Percentiles rank a stretch among this genome's conserved stretches.
Conservation (phyloP, 2,113 vertebrate genomes). For the Ptychochromis oligacanthus region DNA sequence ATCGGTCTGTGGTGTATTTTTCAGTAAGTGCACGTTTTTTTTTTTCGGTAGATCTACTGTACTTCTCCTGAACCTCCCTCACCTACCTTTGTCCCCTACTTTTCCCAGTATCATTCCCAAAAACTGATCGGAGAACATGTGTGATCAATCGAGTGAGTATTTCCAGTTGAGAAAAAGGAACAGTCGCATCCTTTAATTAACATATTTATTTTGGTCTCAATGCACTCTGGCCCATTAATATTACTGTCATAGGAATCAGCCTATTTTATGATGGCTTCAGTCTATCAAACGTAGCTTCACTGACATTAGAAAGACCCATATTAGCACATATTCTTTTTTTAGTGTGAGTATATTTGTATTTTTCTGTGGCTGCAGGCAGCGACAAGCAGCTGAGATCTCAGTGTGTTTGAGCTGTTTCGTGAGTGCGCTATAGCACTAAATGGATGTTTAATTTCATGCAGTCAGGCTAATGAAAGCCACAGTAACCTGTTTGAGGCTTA, state of each 20-base stretch:
- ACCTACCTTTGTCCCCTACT: constrained; percentile 4
- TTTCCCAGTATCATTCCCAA: background rate
- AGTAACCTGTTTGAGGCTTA: constrained; percentile 19
- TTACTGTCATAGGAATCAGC: constrained; percentile 4
- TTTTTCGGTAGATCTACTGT: constrained; percentile 5
- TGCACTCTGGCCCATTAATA: background rate
- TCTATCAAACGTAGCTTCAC: no score
- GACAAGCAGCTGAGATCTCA: background rate
- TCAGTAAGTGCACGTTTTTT: constrained; percentile 3
- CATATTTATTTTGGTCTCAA: constrained; percentile 28
- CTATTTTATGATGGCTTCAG: constrained; percentile 4
- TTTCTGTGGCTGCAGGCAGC: background rate
- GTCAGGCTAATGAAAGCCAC: constrained; percentile 62
- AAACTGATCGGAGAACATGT: constrained; percentile 1
- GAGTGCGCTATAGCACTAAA: constrained; percentile 11
- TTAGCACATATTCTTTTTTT: background rate
- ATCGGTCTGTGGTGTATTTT: constrained; percentile 16
- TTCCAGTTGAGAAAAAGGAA: constrained; percentile 38
- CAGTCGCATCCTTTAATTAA: constrained; percentile 43
- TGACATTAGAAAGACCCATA: background rate
- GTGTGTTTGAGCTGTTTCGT: constrained; percentile 5
- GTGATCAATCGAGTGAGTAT: constrained; percentile 7
- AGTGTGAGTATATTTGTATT: background rate
- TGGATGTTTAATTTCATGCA: constrained; percentile 56
- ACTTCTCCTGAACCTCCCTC: background rate